Conservation (phyloP, 2,797 vertebrate genomes). For the Ctenopoma kingsleyae region DNA sequence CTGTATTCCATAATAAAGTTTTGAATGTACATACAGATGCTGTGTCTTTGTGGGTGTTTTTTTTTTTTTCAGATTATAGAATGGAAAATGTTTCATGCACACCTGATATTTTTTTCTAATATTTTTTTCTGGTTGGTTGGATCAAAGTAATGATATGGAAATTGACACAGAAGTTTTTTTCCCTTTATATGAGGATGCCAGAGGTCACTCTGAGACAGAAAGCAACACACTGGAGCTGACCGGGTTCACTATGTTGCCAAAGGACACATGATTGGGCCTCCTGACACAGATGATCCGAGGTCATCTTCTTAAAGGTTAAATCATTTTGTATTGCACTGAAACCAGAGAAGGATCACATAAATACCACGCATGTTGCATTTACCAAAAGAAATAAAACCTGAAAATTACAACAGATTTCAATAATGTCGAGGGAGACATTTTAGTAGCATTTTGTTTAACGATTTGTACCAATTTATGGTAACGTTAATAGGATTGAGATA, state of each 20-base stretch:
- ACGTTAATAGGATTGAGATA: too few species aligned
- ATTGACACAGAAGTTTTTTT: neutral
- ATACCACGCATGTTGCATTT: neutral
- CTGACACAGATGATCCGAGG: neutral
- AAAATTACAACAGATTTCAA: too few species aligned
- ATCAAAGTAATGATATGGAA: neutral
- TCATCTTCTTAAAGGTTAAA: conserved; percentile 1
- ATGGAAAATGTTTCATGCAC: neutral
- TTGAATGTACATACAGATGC: conserved; percentile 88
- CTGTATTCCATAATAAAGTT: conserved; percentile 99
- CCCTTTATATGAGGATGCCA: neutral
- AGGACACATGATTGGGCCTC: conserved; percentile 12
- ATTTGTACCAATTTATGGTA: too few species aligned
- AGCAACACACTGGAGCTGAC: neutral
- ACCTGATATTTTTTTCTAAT: neutral
- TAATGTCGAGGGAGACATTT: too few species aligned
- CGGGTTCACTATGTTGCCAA: neutral
- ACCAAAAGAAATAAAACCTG: too few species aligned
- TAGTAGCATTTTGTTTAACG: too few species aligned
- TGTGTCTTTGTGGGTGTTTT: neutral
- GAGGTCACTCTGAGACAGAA: neutral
- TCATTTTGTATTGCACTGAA: conserved; percentile 5
- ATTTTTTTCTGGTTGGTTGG: neutral
- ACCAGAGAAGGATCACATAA: neutral
- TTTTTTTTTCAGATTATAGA: neutral